Conservation (phyloP, 2,797 vertebrate genomes). For the Falco berigora region DNA sequence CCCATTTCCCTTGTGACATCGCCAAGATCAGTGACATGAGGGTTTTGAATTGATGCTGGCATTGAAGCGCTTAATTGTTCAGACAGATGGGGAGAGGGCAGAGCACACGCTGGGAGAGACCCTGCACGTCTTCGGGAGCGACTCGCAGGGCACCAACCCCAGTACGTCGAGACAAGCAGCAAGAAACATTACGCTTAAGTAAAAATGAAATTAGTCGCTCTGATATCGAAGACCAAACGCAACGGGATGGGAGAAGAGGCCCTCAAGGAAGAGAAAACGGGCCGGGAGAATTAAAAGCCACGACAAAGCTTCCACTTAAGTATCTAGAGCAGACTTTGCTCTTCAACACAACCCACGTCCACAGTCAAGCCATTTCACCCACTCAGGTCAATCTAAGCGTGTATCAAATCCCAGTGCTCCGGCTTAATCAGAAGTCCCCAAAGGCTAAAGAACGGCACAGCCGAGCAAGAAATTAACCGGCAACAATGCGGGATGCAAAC, state of each 20-base stretch:
- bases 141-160: background rate
- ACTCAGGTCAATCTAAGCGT: background rate
- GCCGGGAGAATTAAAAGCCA: background rate
- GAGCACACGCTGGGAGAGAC: rapidly evolving
- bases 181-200: background rate
- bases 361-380: background rate
- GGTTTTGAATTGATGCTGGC: background rate
- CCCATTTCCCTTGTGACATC: background rate
- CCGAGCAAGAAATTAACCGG: background rate
- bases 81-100: background rate
- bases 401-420: background rate
- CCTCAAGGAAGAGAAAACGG: background rate
- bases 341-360: background rate
- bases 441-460: background rate
- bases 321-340: background rate
- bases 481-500: background rate
- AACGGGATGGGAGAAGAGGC: background rate
- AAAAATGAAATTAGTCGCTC: background rate
- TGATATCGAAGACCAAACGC: background rate
- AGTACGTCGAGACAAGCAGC: background rate
- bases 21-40: background rate
- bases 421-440: background rate
- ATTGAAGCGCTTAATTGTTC: background rate
- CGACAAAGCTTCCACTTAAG: background rate
- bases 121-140: background rate